Conservation (phyloP, 2,113 vertebrate genomes). For the Proteles cristata region DNA sequence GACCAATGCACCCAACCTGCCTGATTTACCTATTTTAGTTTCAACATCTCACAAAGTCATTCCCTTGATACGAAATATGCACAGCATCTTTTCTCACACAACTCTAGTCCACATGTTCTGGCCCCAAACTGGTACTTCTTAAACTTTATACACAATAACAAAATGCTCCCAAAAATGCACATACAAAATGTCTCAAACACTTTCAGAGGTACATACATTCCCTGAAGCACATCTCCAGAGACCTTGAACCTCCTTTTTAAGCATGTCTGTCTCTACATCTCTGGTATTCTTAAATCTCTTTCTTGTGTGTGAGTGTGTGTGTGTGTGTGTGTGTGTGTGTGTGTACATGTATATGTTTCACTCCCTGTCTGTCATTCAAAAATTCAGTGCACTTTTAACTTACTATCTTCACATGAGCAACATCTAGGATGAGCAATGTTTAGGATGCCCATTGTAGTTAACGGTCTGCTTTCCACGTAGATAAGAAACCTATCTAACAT, state of each 20-base stretch:
- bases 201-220: background rate
- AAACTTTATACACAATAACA: background rate
- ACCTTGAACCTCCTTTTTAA: background rate
- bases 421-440: background rate
- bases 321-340: background rate
- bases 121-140: background rate
- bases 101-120: background rate
- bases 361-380: background rate
- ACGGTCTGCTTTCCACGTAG: background rate
- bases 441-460: background rate
- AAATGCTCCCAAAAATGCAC: background rate
- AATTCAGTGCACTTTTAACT: background rate
- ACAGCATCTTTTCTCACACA: background rate
- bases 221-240: background rate
- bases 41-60: background rate
- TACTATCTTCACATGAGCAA: background rate
- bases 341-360: background rate
- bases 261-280: background rate
- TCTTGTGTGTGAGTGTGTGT: background rate
- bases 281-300: background rate
- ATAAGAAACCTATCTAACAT: background rate
- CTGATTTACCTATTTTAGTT: background rate
- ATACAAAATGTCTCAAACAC: background rate
- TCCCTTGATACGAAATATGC: background rate
- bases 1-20: background rate